Percentiles rank a stretch among this genome's conserved stretches.
Conservation (phyloP, 2,888 invertebrate species). For the Chrysolina americana region DNA sequence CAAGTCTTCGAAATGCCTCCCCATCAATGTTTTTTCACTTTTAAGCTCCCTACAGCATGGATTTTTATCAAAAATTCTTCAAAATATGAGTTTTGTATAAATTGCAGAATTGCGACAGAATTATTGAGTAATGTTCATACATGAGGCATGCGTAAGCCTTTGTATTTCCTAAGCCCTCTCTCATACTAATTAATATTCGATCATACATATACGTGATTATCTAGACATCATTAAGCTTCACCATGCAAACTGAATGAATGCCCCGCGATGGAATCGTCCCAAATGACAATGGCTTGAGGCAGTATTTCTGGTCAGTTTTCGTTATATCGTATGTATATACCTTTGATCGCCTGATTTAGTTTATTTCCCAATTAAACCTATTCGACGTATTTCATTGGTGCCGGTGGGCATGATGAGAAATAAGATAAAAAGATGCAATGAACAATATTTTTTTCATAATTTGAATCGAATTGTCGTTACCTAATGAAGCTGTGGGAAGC, state of each 20-base stretch:
- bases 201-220: not conserved
- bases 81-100: no score
- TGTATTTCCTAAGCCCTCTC: not conserved
- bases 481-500: no score
- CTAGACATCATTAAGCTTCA: slow-evolving; percentile 6
- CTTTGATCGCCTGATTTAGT: not conserved
- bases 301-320: not conserved
- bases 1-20: no score
- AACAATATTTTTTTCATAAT: not conserved
- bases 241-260: not conserved
- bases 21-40: no score
- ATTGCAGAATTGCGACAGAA: no score
- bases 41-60: no score
- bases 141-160: not conserved
- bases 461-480: not conserved
- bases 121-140: no score
- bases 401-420: not conserved
- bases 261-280: not conserved
- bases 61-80: no score
- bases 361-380: not conserved
- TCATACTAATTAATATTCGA: not conserved
- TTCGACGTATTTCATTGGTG: not conserved
- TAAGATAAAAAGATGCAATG: no score
- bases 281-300: slow-evolving; percentile 1
- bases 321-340: not conserved